A percentile compares a stretch with the other conserved stretches of the same genome.
These are phyloP conservation scores for Hippocampus mohnikei DNA, from an alignment of 2,113 vertebrate species.

Conservation along the genomic window DNA sequence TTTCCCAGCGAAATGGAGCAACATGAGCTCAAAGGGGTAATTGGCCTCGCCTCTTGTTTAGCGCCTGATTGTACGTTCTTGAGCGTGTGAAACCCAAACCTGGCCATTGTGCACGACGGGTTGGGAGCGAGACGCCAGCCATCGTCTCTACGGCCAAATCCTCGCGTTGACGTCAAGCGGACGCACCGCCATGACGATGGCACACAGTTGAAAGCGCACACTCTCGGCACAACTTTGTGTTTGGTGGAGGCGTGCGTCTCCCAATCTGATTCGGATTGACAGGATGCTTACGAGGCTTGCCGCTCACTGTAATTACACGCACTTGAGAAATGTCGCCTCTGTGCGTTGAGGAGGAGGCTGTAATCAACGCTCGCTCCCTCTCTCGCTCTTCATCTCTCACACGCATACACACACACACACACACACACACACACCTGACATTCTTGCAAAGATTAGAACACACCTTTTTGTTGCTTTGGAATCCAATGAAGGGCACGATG, in stretches of 20 bases:
- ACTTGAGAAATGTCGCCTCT: slow-evolving; percentile 72
- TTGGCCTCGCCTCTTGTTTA: slow-evolving; percentile 55
- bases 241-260: slow-evolving; percentile 34
- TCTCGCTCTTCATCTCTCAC: slow-evolving; percentile 7
- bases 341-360: slow-evolving; percentile 64
- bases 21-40: slow-evolving; percentile 46
- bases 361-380: slow-evolving; percentile 61
- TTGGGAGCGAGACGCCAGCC: slow-evolving; percentile 27
- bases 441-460: slow-evolving; percentile 76
- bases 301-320: slow-evolving; percentile 75
- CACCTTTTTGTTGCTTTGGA: slow-evolving; percentile 56
- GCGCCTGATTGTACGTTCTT: slow-evolving; percentile 46
- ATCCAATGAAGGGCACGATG: slow-evolving; percentile 59
- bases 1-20: slow-evolving; percentile 55
- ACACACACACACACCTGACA: slow-evolving; percentile 64
- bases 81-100: slow-evolving; percentile 51
- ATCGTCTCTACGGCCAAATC: slow-evolving; percentile 38
- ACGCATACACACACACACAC: slow-evolving; percentile 15
- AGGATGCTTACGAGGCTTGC: slow-evolving; percentile 71
- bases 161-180: slow-evolving; percentile 32
- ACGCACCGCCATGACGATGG: background rate
- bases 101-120: slow-evolving; percentile 46
- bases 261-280: slow-evolving; percentile 74
- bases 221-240: slow-evolving; percentile 50
- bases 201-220: slow-evolving; percentile 26